Evolutionary conservation across 2,113 vertebrate species (phyloP).

Genomic region (Psammodynastes pulverulentus): DNA sequence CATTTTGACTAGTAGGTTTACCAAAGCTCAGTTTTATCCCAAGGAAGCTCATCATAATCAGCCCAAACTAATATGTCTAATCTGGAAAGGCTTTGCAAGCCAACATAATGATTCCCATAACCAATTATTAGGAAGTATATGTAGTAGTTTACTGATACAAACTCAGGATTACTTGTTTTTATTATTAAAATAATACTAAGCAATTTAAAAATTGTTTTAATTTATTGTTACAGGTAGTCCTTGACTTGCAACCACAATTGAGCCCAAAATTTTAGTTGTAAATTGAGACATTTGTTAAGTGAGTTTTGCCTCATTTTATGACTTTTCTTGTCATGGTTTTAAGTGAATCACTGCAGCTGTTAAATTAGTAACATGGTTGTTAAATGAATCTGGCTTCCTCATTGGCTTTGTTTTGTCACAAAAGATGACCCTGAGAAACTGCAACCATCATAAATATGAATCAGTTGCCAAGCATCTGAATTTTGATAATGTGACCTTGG

Average conservation of each 20-base stretch:
- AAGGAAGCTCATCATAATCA: not conserved
- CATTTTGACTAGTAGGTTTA: not conserved
- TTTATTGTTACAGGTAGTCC: not conserved
- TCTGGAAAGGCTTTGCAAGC: not conserved
- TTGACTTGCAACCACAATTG: not conserved
- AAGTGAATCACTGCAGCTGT: not conserved
- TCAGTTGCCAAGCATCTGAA: not conserved
- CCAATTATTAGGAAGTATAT: not conserved
- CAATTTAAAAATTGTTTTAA: not conserved
- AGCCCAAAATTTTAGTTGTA: not conserved
- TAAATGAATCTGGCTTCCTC: not conserved
- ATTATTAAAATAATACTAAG: not conserved
- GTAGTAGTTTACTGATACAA: not conserved
- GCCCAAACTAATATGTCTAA: not conserved
- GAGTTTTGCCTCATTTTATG: not conserved
- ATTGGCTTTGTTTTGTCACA: not conserved
- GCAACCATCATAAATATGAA: not conserved
- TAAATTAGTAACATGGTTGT: not conserved
- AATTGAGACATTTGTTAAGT: not conserved
- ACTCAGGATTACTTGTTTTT: not conserved
- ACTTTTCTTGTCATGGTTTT: not conserved
- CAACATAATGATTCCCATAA: not conserved
- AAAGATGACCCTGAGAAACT: not conserved
- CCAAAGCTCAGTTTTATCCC: not conserved
- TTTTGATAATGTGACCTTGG: not conserved